Percentiles rank a stretch among this genome's conserved stretches.
Evolutionary conservation across 2,797 vertebrate species (phyloP).

Genomic region (Falco naumanni): DNA sequence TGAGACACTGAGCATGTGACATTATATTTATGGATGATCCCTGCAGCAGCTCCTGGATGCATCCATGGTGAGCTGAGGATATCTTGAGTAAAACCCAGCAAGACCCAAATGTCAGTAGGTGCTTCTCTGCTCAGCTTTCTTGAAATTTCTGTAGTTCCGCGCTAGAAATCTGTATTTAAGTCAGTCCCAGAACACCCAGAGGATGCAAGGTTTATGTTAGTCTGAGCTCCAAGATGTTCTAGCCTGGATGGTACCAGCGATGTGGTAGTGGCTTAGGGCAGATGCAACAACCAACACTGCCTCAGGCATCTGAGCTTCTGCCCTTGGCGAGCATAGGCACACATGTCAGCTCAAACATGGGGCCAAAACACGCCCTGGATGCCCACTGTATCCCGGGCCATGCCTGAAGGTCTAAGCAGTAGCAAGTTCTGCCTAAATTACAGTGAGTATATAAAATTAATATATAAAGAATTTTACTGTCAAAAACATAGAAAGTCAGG

Average conservation of each 20-base stretch:
- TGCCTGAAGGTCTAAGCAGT: background rate
- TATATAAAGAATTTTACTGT: background rate
- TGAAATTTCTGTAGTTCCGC: background rate
- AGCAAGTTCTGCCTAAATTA: background rate
- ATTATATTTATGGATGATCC: background rate
- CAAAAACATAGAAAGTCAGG: background rate
- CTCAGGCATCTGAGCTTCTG: background rate
- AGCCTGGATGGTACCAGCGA: background rate
- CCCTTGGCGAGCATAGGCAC: background rate
- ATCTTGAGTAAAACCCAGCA: background rate
- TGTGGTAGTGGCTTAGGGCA: background rate
- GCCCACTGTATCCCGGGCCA: background rate
- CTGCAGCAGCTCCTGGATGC: background rate
- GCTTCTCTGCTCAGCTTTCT: background rate
- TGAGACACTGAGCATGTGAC: background rate
- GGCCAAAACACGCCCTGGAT: background rate
- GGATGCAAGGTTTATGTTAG: accelerated
- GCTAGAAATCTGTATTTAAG: background rate
- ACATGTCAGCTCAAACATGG: background rate
- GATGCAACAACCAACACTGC: background rate
- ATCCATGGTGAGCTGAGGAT: background rate
- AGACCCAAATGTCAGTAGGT: background rate
- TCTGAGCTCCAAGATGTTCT: background rate
- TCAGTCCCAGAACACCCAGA: background rate
- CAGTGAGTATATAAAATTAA: background rate